phyloP scores from a whole-genome alignment of 2,888 invertebrate genomes.

The Ctena decussata region DNA sequence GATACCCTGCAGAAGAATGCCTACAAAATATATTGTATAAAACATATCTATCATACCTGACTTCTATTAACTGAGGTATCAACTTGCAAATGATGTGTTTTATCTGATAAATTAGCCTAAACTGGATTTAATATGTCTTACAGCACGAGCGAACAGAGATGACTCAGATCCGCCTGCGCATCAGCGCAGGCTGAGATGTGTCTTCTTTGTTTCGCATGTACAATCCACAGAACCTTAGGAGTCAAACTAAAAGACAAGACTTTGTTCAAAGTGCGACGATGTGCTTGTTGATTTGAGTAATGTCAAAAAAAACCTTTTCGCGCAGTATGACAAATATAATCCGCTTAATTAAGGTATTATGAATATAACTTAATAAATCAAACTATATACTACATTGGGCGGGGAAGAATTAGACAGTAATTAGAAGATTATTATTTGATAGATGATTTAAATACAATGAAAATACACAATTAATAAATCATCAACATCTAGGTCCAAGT shows the following conservation, averaged over 20 bases:
- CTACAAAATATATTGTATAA: neutral
- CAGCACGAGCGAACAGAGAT: no score
- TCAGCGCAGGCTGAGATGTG: no score
- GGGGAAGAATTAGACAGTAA: neutral
- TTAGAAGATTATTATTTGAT: neutral
- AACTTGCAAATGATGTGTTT: neutral
- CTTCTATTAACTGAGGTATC: neutral
- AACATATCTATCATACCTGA: neutral
- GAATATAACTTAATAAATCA: conserved; percentile 2
- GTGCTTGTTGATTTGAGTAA: no score
- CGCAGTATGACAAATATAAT: no score
- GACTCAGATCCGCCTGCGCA: no score
- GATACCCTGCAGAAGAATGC: neutral
- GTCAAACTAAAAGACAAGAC: no score
- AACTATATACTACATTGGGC: neutral
- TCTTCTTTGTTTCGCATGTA: no score
- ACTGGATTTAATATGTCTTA: no score
- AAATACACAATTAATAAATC: neutral
- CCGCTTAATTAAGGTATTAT: neutral
- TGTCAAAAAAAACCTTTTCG: no score
- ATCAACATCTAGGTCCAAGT: neutral
- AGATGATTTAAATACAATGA: neutral
- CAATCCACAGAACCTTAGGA: no score
- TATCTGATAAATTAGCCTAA: neutral
- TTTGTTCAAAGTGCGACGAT: no score